These are phyloP conservation scores for Adrianichthys oophorus DNA, from an alignment of 2,797 vertebrate genomes.

Conservation along the genomic window DNA sequence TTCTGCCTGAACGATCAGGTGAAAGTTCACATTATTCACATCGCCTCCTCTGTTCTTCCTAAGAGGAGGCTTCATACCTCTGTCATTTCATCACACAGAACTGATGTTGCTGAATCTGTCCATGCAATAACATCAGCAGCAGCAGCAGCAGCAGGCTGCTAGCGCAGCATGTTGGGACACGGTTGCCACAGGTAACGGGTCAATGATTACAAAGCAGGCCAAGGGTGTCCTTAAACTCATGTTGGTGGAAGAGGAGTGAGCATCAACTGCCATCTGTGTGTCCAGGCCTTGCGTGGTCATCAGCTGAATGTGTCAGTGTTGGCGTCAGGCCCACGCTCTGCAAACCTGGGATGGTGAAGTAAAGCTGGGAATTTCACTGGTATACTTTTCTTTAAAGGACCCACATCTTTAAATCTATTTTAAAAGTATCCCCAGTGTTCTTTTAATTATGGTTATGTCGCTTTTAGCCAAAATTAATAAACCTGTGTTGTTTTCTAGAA, in stretches of 20 bases:
- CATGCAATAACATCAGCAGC: not conserved
- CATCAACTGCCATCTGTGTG: slow-evolving; percentile 51
- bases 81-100: slow-evolving; percentile 18
- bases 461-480: no score
- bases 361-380: no score
- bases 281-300: slow-evolving; percentile 31
- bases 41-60: not conserved
- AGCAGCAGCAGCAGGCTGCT: slow-evolving; percentile 43
- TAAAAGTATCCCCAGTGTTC: no score
- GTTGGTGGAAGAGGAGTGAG: slow-evolving; percentile 54
- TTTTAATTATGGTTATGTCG: no score
- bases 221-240: slow-evolving; percentile 66
- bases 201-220: slow-evolving; percentile 74
- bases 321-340: not conserved
- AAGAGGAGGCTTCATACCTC: not conserved
- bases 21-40: no score
- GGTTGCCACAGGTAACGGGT: slow-evolving; percentile 71
- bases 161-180: slow-evolving; percentile 53
- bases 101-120: slow-evolving; percentile 12
- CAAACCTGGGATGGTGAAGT: no score
- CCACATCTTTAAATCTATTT: no score
- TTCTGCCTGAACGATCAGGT: no score
- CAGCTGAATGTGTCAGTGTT: slow-evolving; percentile 9
- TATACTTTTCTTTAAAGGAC: no score
- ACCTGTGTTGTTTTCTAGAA: no score